A percentile compares a stretch with the other conserved stretches of the same genome.
Conservation (phyloP, 2,113 vertebrate genomes). For the Ibidorhyncha struthersii region DNA sequence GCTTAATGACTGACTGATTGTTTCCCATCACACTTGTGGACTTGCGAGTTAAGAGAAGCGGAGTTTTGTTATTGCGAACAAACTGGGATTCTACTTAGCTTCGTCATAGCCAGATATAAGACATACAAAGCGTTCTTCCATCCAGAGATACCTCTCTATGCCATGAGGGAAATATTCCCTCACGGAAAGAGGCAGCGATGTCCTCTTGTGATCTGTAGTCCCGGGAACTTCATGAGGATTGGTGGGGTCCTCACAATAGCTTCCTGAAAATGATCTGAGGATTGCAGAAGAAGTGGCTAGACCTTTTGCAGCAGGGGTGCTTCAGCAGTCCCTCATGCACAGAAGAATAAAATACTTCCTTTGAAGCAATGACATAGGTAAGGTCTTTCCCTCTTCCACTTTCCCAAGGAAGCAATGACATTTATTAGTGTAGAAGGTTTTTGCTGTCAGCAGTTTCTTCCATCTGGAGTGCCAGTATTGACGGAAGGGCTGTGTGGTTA, state of each 20-base stretch:
- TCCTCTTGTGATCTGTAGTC: not conserved
- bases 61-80: not conserved
- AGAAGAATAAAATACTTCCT: not conserved
- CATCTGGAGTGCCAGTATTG: not conserved
- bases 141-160: not conserved
- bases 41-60: not conserved
- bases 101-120: not conserved
- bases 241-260: not conserved
- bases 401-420: not conserved
- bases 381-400: not conserved
- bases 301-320: not conserved
- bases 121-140: accelerated
- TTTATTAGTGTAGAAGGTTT: not conserved
- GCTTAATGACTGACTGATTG: not conserved
- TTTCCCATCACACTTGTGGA: not conserved
- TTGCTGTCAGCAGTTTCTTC: not conserved
- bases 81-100: not conserved
- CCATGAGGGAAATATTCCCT: not conserved
- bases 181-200: not conserved
- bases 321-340: not conserved
- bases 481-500: not conserved
- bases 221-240: not conserved
- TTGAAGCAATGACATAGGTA: not conserved
- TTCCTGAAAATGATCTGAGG: not conserved
- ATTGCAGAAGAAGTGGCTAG: not conserved